Conservation (phyloP, 2,888 invertebrate genomes). For the Agriotes lineatus region DNA sequence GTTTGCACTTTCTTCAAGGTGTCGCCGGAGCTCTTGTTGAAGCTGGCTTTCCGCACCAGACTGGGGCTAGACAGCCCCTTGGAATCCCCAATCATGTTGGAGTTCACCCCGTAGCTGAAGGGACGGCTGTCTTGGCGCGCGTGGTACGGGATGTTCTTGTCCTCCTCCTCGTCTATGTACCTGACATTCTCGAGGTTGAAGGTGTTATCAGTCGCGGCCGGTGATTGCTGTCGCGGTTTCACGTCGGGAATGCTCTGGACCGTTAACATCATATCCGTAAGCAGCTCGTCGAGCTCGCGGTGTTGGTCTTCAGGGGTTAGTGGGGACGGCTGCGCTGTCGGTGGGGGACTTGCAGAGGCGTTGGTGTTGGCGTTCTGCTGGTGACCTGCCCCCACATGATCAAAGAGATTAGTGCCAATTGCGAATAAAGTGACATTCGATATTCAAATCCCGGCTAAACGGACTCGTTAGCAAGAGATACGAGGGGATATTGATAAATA, state of each 20-base stretch:
- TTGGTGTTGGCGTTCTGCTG: conserved; percentile 66
- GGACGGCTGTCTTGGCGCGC: conserved; percentile 90
- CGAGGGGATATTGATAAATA: no score
- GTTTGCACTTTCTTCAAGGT: conserved; percentile 64
- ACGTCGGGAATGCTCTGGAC: conserved; percentile 84
- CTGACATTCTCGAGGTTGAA: conserved; percentile 62
- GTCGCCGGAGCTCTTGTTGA: conserved; percentile 63
- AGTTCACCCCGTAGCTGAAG: conserved; percentile 84
- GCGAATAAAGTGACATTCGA: conserved; percentile 11
- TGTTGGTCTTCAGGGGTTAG: conserved; percentile 69
- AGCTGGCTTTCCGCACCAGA: conserved; percentile 81
- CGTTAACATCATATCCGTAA: conserved; percentile 88
- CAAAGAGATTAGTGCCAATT: conserved; percentile 21
- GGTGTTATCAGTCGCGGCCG: conserved; percentile 46
- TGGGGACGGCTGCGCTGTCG: conserved; percentile 65
- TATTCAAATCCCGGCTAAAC: not conserved
- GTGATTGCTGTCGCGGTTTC: conserved; percentile 57
- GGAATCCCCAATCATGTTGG: conserved; percentile 61
- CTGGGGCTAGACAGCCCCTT: conserved; percentile 84
- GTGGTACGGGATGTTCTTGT: conserved; percentile 88
- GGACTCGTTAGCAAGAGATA: not conserved
- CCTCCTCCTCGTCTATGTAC: conserved; percentile 65
- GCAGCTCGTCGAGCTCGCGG: conserved; percentile 85
- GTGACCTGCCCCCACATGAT: conserved; percentile 59
- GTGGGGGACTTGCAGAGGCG: conserved; percentile 65